A percentile compares a stretch with the other conserved stretches of the same genome.
Conservation (phyloP, 2,797 vertebrate species). For the Chelmon rostratus region DNA sequence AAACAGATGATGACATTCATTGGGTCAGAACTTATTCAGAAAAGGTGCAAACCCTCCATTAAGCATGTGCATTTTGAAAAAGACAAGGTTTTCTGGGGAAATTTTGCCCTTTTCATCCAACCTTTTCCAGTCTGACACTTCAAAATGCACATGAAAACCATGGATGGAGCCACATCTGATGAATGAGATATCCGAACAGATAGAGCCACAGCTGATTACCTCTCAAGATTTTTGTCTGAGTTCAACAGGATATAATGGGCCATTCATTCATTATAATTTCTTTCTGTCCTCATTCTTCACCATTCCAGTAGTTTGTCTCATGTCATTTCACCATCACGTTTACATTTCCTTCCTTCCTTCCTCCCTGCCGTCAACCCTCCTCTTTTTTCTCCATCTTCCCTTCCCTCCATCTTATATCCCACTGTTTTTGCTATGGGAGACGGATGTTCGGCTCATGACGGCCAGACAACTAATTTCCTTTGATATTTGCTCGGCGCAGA, state of each 20-base stretch:
- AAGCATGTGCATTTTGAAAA: too few species aligned
- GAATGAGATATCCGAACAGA: neutral
- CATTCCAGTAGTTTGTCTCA: constrained; percentile 3
- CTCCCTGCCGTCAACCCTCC: neutral
- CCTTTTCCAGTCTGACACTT: too few species aligned
- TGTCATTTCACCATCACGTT: constrained; percentile 15
- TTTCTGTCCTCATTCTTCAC: constrained; percentile 19
- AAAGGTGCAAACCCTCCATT: too few species aligned
- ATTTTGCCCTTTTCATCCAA: too few species aligned
- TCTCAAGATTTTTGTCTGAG: constrained; percentile 31
- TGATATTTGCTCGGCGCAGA: constrained; percentile 26
- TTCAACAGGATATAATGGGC: constrained; percentile 18
- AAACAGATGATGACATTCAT: too few species aligned
- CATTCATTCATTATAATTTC: constrained; percentile 35
- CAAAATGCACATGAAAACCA: too few species aligned
- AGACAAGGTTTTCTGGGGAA: too few species aligned
- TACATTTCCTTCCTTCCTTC: neutral
- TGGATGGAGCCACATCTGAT: too few species aligned
- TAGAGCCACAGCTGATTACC: neutral
- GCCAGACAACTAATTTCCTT: constrained; percentile 45
- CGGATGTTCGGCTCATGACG: neutral
- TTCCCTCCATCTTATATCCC: constrained; percentile 47
- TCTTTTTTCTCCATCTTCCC: constrained; percentile 4
- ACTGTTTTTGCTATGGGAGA: constrained; percentile 13
- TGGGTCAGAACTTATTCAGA: too few species aligned